Evolutionary conservation across 2,797 vertebrate species (phyloP).

Genomic region (Aselliscus stoliczkanus): DNA sequence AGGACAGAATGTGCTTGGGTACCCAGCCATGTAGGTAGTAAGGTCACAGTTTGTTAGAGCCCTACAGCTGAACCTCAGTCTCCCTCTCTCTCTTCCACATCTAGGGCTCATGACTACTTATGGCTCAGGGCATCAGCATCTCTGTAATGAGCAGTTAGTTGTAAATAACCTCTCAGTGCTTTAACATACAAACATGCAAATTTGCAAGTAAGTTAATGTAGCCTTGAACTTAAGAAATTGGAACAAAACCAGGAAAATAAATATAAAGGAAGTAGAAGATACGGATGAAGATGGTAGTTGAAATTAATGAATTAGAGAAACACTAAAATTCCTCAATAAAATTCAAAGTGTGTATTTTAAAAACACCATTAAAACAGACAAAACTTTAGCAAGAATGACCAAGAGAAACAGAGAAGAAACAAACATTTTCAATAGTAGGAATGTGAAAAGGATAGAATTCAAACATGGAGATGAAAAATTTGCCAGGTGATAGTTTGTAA

Average conservation of each 20-base stretch:
- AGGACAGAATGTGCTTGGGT: constrained; percentile 55
- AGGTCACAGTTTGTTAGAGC: neutral
- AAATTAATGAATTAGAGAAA: neutral
- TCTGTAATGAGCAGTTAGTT: neutral
- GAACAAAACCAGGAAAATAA: neutral
- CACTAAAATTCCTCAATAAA: neutral
- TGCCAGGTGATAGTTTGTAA: neutral
- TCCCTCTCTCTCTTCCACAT: too few relatives aligned
- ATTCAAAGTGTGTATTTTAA: neutral
- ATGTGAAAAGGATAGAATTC: neutral
- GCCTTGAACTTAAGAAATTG: neutral
- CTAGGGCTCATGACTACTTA: neutral
- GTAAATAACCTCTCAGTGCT: neutral
- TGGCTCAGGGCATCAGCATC: neutral
- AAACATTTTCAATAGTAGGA: neutral
- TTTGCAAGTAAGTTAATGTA: neutral
- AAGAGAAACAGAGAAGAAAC: neutral
- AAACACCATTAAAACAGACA: neutral
- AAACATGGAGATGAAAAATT: neutral
- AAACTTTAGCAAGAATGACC: neutral
- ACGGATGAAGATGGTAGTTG: neutral
- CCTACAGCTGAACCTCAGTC: neutral
- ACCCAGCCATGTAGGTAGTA: neutral
- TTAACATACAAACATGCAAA: neutral
- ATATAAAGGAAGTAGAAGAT: neutral